Conservation (phyloP, 53 echinoderm and acorn worm genomes). For the Temnopleurus reevesii region DNA sequence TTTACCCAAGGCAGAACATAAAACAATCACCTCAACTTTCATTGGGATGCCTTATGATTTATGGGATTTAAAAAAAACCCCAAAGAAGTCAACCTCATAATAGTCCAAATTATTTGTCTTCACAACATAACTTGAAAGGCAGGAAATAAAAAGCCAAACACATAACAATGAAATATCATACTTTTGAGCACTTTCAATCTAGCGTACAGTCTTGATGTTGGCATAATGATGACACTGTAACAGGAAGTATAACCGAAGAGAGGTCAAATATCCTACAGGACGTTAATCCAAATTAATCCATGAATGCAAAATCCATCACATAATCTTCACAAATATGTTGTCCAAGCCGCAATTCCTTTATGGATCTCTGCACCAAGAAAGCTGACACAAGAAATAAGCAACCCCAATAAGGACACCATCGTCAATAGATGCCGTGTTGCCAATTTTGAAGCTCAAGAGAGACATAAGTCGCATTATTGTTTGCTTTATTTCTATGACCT, state of each 20-base stretch:
- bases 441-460: background rate
- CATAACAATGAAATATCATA: background rate
- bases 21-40: no score
- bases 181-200: constrained; percentile 27
- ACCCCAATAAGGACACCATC: background rate
- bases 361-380: background rate
- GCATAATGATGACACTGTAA: background rate
- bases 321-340: background rate
- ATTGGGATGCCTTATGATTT: no score
- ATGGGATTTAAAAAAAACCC: no score
- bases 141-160: no score
- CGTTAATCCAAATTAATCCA: background rate
- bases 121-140: no score
- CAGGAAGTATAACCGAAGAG: background rate
- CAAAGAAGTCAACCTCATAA: no score
- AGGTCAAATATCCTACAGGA: background rate
- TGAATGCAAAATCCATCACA: background rate
- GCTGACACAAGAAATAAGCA: background rate
- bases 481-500: background rate
- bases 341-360: background rate
- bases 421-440: background rate
- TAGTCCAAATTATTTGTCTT: no score
- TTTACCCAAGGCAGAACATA: no score
- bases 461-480: constrained; percentile 11
- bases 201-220: constrained; percentile 18